Percentiles rank a stretch among this genome's conserved stretches.
Conservation (phyloP, 2,797 vertebrate genomes). For the Eutrigla gurnardus region DNA sequence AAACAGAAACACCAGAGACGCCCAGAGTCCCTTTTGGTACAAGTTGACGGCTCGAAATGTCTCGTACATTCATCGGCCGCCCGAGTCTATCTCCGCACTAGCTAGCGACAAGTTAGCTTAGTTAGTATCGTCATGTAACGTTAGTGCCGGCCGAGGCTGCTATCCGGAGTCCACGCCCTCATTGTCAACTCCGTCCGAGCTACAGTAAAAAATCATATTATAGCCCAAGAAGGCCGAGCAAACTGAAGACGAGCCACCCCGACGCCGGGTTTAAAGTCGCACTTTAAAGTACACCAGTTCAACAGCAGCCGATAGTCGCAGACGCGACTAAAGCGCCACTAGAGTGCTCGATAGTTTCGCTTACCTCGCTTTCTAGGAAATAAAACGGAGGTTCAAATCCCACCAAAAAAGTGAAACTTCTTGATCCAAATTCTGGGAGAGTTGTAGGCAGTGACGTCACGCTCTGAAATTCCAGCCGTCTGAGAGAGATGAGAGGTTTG, state of each 20-base stretch:
- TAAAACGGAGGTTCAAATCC: conserved; percentile 78
- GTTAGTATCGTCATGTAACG: conserved; percentile 44
- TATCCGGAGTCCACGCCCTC: conserved; percentile 82
- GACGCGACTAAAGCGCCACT: neutral
- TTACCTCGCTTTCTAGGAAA: conserved; percentile 88
- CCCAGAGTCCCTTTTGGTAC: conserved; percentile 35
- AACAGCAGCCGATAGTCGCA: neutral
- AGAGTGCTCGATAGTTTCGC: conserved; percentile 42
- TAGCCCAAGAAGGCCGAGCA: conserved; percentile 67
- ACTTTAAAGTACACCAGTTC: neutral
- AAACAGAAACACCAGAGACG: conserved; percentile 60
- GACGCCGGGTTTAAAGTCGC: conserved; percentile 7
- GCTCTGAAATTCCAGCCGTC: conserved; percentile 84
- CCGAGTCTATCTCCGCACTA: neutral
- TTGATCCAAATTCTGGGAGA: conserved; percentile 86
- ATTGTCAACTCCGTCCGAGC: conserved; percentile 65
- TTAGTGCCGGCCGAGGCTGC: conserved; percentile 50
- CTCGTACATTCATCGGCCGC: too few relatives aligned
- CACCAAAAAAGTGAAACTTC: conserved; percentile 84
- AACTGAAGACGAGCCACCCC: conserved; percentile 40
- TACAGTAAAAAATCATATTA: conserved; percentile 66
- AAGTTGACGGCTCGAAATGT: conserved; percentile 26
- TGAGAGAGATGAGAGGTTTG: conserved; percentile 80
- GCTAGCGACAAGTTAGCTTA: conserved; percentile 54
- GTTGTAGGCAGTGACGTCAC: conserved; percentile 88